A percentile compares a stretch with the other conserved stretches of the same genome.
These are phyloP conservation scores for Amniataba percoides DNA, from an alignment of 2,797 vertebrate genomes.

Conservation along the genomic window DNA sequence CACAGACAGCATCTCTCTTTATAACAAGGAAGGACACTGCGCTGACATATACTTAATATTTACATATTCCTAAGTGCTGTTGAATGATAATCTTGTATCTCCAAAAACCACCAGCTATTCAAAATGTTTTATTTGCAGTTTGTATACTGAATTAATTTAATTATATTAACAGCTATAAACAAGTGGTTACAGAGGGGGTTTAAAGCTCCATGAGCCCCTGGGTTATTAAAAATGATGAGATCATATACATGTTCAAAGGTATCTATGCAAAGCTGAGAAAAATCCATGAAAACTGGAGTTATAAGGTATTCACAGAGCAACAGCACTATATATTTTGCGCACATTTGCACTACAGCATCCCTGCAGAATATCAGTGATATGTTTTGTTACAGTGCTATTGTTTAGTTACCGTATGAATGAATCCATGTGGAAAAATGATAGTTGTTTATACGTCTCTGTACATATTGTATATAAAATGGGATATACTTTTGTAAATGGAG, in stretches of 20 bases:
- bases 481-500: slow-evolving; percentile 90
- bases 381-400: slow-evolving; percentile 80
- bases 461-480: slow-evolving; percentile 90
- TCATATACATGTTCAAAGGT: slow-evolving; percentile 47
- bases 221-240: slow-evolving; percentile 32
- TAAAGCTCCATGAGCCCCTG: slow-evolving; percentile 41
- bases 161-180: slow-evolving; percentile 40
- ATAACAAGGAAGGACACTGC: slow-evolving; percentile 75
- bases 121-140: slow-evolving; percentile 50
- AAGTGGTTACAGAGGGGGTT: slow-evolving; percentile 29
- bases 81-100: slow-evolving; percentile 78
- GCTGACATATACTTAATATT: slow-evolving; percentile 74
- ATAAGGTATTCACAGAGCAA: slow-evolving; percentile 74
- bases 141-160: slow-evolving; percentile 59
- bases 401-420: slow-evolving; percentile 79
- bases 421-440: slow-evolving; percentile 79
- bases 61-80: slow-evolving; percentile 73
- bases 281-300: slow-evolving; percentile 68
- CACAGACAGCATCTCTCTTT: slow-evolving; percentile 63
- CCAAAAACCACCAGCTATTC: slow-evolving; percentile 59
- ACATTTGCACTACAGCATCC: slow-evolving; percentile 85
- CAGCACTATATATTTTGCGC: slow-evolving; percentile 83
- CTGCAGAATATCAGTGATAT: slow-evolving; percentile 81
- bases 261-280: slow-evolving; percentile 56
- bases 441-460: slow-evolving; percentile 86